Evolutionary conservation across 2,888 invertebrate species (phyloP), one percentile per base, ranked within the genome.

Genomic region (Drosophila mimica): DNA sequence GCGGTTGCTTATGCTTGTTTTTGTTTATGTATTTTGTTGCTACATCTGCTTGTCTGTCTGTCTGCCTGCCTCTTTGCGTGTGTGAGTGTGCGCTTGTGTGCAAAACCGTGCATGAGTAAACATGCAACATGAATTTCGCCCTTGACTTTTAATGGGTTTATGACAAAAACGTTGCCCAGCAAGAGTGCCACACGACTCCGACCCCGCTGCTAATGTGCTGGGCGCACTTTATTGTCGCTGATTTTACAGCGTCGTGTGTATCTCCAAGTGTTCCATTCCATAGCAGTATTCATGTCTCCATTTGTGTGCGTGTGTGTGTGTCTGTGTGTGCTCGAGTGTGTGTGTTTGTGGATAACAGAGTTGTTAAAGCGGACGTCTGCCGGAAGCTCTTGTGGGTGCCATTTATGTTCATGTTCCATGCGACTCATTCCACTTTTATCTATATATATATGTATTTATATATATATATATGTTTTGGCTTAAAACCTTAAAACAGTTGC

Each of bases 131-230:
- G 89, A 83, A 90, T 86, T 88, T 83, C 59, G 91, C 76, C 90
- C 91, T 89, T 89, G 91, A 89, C 91, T 89, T 89, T 88, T 89
- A 89, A 89, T 89, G 91, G 90, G 88, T 79, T 89, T 84, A 85
- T 89, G 91, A 89, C 89, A 88, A 88, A 89, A 89, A 76, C 77
- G 76, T 62, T 78, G 76, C 75, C 76, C 70, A 65, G 48, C 64
- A 58, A 25, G 34, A 38, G 34, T 13, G 25, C 20, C 64, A 30
- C 43, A 52, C 30, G 25, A 30, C 40, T 38, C 60, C 43, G 20
- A 65, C 52, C 54, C 52, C 62, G 57, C 31, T 62, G 82, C 81
- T 87, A 87, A 87, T 86, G 84, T 82, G 76, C 76, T 69, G 75
- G 65, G 63, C 75, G 74, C 74, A 75, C 49, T 80, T 58, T 80